phyloP scores from a whole-genome alignment of 2,888 invertebrate genomes.

The Timandra comae region DNA sequence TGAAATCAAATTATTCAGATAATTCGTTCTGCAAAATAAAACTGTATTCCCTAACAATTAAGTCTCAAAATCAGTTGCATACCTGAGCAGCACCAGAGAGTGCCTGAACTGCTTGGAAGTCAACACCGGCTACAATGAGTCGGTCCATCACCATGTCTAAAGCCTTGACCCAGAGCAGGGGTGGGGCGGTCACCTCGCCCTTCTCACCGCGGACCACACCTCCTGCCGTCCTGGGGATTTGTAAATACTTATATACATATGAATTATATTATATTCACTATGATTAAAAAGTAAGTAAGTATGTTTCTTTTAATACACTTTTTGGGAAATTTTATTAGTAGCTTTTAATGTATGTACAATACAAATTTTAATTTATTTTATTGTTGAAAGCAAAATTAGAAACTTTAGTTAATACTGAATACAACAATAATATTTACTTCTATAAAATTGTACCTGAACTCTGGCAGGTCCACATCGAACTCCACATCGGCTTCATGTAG shows the following conservation, averaged over 20 bases:
- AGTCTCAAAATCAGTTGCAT: no score
- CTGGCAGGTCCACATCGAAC: constrained; percentile 95
- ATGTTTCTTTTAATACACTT: no score
- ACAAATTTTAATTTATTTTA: no score
- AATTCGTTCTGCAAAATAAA: no score
- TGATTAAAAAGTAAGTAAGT: no score
- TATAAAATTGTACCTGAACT: constrained; percentile 94
- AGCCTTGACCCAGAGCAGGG: constrained; percentile 97
- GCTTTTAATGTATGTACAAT: no score
- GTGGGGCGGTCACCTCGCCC: constrained; percentile 85
- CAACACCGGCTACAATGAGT: constrained; percentile 86
- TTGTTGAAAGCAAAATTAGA: no score
- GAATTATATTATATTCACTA: constrained; percentile 1
- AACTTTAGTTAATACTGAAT: no score
- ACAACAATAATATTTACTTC: no score
- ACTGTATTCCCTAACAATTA: no score
- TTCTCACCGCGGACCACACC: constrained; percentile 69
- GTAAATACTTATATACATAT: constrained; percentile 3
- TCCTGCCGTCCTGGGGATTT: constrained; percentile 70
- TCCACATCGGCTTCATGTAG: constrained; percentile 88
- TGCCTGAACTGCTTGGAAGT: constrained; percentile 88
- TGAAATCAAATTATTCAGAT: no score
- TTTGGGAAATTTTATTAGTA: no score
- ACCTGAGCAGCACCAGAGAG: constrained; percentile 96
- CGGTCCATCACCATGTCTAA: constrained; percentile 93